Conservation (phyloP, 1,140 invertebrate species). For the Thaumatotibia leucotreta region DNA sequence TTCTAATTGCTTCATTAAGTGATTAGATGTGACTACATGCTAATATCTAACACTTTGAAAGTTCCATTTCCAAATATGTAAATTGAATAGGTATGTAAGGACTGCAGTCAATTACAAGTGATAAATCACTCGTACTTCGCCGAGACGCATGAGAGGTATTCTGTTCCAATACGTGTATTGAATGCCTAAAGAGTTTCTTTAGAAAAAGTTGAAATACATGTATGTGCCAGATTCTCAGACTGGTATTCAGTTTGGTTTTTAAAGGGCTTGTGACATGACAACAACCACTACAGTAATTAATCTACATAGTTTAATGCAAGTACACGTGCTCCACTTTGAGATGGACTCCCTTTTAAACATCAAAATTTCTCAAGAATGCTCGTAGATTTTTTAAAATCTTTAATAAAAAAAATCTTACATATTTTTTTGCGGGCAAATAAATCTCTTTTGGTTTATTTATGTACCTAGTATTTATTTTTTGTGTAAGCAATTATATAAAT, state of each 20-base stretch:
- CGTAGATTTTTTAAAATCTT: too few species aligned
- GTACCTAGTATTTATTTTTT: too few species aligned
- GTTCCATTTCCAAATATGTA: background rate
- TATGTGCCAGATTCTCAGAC: background rate
- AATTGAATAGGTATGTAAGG: background rate
- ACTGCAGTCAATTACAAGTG: background rate
- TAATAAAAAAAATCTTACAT: too few species aligned
- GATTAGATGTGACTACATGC: background rate
- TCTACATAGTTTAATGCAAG: background rate
- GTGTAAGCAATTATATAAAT: too few species aligned
- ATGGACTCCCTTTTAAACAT: too few species aligned
- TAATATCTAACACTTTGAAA: background rate
- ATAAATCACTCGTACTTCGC: too few species aligned
- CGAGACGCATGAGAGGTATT: background rate
- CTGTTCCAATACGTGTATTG: slow-evolving; percentile 2
- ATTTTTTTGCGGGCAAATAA: too few species aligned
- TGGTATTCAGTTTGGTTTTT: background rate
- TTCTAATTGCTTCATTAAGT: background rate
- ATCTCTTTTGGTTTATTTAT: too few species aligned
- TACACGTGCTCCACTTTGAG: too few species aligned
- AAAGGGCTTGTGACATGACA: background rate
- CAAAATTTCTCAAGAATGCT: too few species aligned
- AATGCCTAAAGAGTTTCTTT: background rate
- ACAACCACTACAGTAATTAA: background rate
- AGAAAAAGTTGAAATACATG: background rate